Percentiles rank a stretch among this genome's conserved stretches.
phyloP scores from a whole-genome alignment of 2,888 invertebrate species.

The Rhynchonema sp. region DNA sequence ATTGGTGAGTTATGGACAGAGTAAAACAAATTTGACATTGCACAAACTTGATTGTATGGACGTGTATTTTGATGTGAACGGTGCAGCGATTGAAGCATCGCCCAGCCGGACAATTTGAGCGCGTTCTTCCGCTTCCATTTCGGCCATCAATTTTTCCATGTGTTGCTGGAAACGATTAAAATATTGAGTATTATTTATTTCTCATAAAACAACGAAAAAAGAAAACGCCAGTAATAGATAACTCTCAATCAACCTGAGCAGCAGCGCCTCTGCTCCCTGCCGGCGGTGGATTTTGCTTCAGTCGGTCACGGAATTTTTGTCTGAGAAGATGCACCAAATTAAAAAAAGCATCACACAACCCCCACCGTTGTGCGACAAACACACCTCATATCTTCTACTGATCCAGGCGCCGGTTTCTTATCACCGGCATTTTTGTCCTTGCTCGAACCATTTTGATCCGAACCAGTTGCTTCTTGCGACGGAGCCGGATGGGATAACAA shows the following conservation, averaged over 20 bases:
- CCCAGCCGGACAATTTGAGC: slow-evolving; percentile 72
- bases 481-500: not conserved
- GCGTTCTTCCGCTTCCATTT: not conserved
- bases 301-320: not conserved
- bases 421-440: not conserved
- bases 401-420: not conserved
- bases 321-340: too few relatives aligned
- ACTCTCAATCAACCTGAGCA: not conserved
- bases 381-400: not conserved
- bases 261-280: not conserved
- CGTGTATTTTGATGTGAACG: slow-evolving; percentile 89
- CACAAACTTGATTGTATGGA: slow-evolving; percentile 78
- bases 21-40: not conserved
- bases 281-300: not conserved
- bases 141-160: not conserved
- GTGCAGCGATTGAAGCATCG: slow-evolving; percentile 95
- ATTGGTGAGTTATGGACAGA: not conserved
- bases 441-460: too few relatives aligned
- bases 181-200: too few relatives aligned
- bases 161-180: not conserved
- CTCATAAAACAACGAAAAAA: too few relatives aligned
- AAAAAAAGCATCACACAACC: too few relatives aligned
- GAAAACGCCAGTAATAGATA: not conserved
- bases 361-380: too few relatives aligned
- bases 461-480: too few relatives aligned